These are phyloP conservation scores for Scatophagus argus DNA, from an alignment of 2,113 vertebrate species.

Conservation along the genomic window DNA sequence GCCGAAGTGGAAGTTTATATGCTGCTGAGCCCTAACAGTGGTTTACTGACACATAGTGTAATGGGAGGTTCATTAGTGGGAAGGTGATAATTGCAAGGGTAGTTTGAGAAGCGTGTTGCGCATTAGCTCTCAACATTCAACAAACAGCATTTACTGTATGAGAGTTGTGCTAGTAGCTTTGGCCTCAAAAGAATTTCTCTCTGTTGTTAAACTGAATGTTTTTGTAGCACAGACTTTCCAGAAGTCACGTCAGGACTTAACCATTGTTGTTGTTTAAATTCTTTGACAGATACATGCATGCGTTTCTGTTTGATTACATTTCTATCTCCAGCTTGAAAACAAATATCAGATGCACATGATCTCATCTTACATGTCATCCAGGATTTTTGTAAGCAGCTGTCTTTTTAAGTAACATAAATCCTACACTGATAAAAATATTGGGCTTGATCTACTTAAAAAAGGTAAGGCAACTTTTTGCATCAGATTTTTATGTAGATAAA, in stretches of 20 bases:
- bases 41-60: constrained; percentile 64
- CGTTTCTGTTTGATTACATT: constrained; percentile 53
- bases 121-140: constrained; percentile 1
- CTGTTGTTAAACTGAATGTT: background rate
- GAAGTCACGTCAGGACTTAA: constrained; percentile 29
- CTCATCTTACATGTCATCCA: constrained; percentile 45
- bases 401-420: constrained; percentile 61
- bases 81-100: constrained; percentile 66
- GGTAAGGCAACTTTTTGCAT: too few relatives aligned
- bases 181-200: background rate
- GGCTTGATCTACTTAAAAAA: too few relatives aligned
- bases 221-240: constrained; percentile 3
- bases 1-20: constrained; percentile 50
- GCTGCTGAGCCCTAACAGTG: constrained; percentile 39
- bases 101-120: constrained; percentile 37
- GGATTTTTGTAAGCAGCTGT: constrained; percentile 34
- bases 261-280: constrained; percentile 13
- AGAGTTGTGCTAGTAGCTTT: background rate
- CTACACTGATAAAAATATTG: too few relatives aligned
- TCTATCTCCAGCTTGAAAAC: constrained; percentile 50
- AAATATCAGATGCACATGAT: constrained; percentile 62
- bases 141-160: constrained; percentile 14
- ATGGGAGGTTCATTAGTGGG: constrained; percentile 65
- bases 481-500: too few relatives aligned
- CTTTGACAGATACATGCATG: constrained; percentile 24